Conservation (phyloP, 2,113 vertebrate species). For the Microtus oregoni region DNA sequence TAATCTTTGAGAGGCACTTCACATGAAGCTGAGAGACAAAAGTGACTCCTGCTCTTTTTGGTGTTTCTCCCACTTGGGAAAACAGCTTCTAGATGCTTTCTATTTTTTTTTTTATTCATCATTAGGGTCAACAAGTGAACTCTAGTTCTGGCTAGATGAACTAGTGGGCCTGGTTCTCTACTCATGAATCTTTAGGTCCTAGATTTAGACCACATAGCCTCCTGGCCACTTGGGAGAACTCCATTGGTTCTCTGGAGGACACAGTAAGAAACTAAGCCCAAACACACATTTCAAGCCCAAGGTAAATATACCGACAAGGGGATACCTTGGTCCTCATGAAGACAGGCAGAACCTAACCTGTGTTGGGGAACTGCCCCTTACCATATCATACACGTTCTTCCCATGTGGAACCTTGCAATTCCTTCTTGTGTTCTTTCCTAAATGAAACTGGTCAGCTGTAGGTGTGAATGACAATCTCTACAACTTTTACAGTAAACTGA, state of each 20-base stretch:
- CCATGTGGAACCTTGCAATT: not conserved
- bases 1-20: conserved; percentile 57
- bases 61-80: not conserved
- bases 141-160: not conserved
- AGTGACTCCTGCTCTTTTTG: not conserved
- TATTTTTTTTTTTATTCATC: conserved; percentile 32
- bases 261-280: not conserved
- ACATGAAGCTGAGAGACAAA: conserved; percentile 25
- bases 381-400: not conserved
- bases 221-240: not conserved
- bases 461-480: not conserved
- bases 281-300: not conserved
- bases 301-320: not conserved
- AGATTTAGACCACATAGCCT: not conserved
- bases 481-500: not conserved
- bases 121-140: not conserved
- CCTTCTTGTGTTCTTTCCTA: not conserved
- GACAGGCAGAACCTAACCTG: not conserved
- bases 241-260: not conserved
- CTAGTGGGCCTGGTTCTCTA: not conserved
- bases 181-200: not conserved
- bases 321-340: not conserved
- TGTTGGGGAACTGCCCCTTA: not conserved
- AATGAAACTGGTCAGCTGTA: not conserved
- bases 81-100: not conserved